Evolutionary conservation across 2,888 invertebrate genomes (phyloP), one percentile per base, ranked within the genome.

Genomic region (Conomelus anceps): DNA sequence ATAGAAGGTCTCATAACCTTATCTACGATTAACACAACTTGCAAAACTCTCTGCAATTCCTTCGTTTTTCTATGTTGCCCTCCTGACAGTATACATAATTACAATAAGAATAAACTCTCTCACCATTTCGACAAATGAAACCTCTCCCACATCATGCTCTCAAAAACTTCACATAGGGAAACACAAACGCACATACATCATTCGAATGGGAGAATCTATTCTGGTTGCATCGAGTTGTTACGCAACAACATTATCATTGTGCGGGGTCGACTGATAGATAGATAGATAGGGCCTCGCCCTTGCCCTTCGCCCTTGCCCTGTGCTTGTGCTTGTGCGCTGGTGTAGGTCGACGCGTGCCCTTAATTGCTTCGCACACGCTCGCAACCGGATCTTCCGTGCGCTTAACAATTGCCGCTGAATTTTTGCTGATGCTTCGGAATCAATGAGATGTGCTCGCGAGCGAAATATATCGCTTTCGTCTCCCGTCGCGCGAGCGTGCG

Each of bases 361-460:
- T 63, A 63, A 63, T 63, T 63, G 63, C 63, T 63, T 13, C n/a
- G n/a, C 63, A n/a, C 63, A 63, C 63, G 63, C 63, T 20, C 63
- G 63, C n/a, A 4, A 63, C 63, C 63, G 63, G 63, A 63, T 63
- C 63, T 63, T 63, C 63, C 63, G 63, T 63, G 63, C 63, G 63
- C 13, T 6, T 11, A 26, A 26, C 26, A 26, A 26, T 26, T 26
- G 26, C 11, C 63, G 63, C 63, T n/a, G n/a, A n/a, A 63, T 63
- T 86, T 86, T 86, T 24, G 85, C 29, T 23, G 86, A 22, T 86
- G 86, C 23, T 13, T 1, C 86, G 26, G 86, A 86, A 86, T 86
- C 86, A 86, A 86, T 86, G 86, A 23, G 86, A 86, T 86, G 86
- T 86, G 29, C 86, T 26, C 86, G 29, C 26, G 24, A 29, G 24